phyloP scores from a whole-genome alignment of 2,888 invertebrate genomes.

The Catocala sponsa region DNA sequence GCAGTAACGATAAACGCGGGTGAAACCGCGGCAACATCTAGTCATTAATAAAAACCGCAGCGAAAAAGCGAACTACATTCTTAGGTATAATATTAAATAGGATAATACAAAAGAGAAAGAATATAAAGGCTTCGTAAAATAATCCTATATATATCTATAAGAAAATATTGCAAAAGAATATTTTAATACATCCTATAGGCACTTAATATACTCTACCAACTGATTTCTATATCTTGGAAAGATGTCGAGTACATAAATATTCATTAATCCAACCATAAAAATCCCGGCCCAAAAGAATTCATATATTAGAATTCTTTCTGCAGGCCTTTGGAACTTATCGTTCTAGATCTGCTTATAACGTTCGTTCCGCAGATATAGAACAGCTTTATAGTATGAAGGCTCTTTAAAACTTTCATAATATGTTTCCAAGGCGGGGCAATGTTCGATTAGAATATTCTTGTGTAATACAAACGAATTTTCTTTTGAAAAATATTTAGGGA shows the following conservation, averaged over 20 bases:
- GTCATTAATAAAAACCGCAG: no score
- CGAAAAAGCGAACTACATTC: no score
- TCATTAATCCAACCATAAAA: slow-evolving; percentile 35
- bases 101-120: no score
- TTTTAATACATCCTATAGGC: not conserved
- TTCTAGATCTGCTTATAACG: slow-evolving; percentile 17
- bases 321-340: slow-evolving; percentile 27
- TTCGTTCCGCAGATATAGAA: slow-evolving; percentile 3
- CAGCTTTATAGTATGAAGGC: not conserved
- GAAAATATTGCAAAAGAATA: no score
- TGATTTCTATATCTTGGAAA: slow-evolving; percentile 4
- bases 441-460: slow-evolving; percentile 22
- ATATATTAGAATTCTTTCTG: slow-evolving; percentile 30
- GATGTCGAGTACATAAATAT: slow-evolving; percentile 17
- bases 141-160: no score
- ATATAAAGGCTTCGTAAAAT: no score
- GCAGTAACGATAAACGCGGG: no score
- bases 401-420: slow-evolving; percentile 32
- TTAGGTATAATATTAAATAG: no score
- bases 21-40: no score
- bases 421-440: slow-evolving; percentile 18
- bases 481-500: no score
- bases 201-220: slow-evolving; percentile 6
- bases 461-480: no score
- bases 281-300: slow-evolving; percentile 28